Percentiles rank a stretch among this genome's conserved stretches.
These are phyloP conservation scores for Drosophila micromelanica DNA, from an alignment of 1,140 invertebrate species.

Conservation along the genomic window DNA sequence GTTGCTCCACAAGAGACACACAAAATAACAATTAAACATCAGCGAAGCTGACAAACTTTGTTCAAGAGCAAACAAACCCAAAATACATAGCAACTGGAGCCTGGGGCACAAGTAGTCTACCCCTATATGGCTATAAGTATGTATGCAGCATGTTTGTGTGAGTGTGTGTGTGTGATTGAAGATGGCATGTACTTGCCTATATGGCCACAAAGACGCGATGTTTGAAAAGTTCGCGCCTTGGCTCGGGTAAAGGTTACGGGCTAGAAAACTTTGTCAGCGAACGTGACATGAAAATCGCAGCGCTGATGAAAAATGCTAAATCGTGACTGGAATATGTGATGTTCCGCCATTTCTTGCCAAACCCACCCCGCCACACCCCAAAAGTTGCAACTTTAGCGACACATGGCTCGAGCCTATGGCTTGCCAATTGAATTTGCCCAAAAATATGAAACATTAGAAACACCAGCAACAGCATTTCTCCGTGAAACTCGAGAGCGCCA, in stretches of 20 bases:
- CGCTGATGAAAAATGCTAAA: conserved; percentile 66
- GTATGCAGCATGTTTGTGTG: not conserved
- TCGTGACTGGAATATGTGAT: conserved; percentile 56
- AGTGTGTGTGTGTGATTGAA: not conserved
- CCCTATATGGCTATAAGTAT: conserved; percentile 6
- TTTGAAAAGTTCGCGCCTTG: conserved; percentile 41
- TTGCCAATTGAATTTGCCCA: conserved; percentile 42
- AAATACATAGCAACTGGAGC: conserved; percentile 49
- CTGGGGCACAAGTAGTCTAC: conserved; percentile 10
- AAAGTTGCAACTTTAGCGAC: conserved; percentile 39
- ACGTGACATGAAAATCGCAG: conserved; percentile 67
- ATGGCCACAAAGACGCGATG: conserved; percentile 39
- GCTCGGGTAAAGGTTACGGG: conserved; percentile 45
- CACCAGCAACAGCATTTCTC: not conserved
- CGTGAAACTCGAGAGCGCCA: conserved; percentile 47
- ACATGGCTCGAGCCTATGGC: conserved; percentile 39
- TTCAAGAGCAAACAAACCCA: conserved; percentile 47
- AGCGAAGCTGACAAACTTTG: conserved; percentile 41
- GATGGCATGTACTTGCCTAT: conserved; percentile 25
- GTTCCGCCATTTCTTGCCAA: not conserved
- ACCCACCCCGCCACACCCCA: not conserved
- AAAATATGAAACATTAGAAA: conserved; percentile 12
- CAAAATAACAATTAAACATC: conserved; percentile 57
- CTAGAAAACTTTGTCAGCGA: conserved; percentile 56
- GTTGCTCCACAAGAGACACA: conserved; percentile 16